Conservation (phyloP, 2,113 vertebrate species). For the Saguinus imperator region DNA sequence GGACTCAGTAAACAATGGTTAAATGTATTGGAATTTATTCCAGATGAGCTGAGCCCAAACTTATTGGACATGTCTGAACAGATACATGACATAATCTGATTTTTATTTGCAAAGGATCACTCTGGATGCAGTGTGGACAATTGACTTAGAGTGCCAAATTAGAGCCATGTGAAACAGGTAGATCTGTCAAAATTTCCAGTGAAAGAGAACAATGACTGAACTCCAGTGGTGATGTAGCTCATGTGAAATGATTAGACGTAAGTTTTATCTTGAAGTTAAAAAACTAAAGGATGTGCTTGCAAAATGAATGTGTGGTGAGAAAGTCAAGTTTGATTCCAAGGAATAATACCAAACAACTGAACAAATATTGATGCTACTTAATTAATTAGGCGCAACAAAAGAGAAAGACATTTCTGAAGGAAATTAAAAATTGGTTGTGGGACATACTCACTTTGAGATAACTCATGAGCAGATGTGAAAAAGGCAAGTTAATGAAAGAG, state of each 20-base stretch:
- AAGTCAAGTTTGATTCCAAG: neutral
- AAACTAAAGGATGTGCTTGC: neutral
- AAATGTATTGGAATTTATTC: neutral
- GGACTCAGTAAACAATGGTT: neutral
- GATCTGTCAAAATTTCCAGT: neutral
- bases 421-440: neutral
- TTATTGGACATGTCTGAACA: neutral
- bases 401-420: neutral
- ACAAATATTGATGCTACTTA: neutral
- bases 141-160: neutral
- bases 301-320: neutral
- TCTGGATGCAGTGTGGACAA: neutral
- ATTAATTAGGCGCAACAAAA: neutral
- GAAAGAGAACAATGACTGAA: neutral
- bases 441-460: neutral
- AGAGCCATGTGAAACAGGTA: neutral
- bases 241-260: neutral
- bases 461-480: neutral
- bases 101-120: neutral
- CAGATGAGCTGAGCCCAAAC: neutral
- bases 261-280: neutral
- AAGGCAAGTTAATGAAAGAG: neutral
- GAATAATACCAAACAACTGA: neutral
- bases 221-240: neutral
- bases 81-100: neutral